These are phyloP conservation scores for Sisyra nigra DNA, from an alignment of 2,888 invertebrate genomes.

Conservation along the genomic window DNA sequence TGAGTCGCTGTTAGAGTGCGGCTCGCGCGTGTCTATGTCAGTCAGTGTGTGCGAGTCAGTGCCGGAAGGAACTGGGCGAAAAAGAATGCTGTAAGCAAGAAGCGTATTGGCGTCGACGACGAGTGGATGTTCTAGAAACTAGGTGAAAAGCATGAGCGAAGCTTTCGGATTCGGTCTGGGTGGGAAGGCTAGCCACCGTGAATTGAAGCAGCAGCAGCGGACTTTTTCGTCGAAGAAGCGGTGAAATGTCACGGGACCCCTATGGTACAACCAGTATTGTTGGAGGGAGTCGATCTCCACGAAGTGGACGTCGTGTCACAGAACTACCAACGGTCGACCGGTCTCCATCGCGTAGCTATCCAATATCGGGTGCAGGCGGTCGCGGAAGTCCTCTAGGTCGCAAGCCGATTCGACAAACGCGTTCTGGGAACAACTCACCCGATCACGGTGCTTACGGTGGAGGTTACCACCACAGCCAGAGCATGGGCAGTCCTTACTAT, in stretches of 20 bases:
- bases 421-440: constrained; percentile 42
- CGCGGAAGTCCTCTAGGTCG: constrained; percentile 16
- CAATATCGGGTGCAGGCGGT: constrained; percentile 34
- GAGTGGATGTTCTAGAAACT: background rate
- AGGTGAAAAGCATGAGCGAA: constrained; percentile 4
- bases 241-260: constrained; percentile 42
- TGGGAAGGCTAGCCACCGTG: constrained; percentile 5
- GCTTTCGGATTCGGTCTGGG: background rate
- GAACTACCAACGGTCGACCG: constrained; percentile 79
- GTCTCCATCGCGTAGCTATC: constrained; percentile 70
- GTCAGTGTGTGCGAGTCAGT: too few species aligned
- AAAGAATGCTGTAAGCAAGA: too few species aligned
- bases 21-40: too few species aligned
- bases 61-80: too few species aligned
- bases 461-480: constrained; percentile 32
- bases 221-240: background rate
- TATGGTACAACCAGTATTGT: constrained; percentile 24
- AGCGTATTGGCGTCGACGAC: background rate
- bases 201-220: constrained; percentile 3
- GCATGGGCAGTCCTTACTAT: constrained; percentile 48
- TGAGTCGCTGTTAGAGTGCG: too few species aligned
- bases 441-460: constrained; percentile 31
- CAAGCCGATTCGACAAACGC: constrained; percentile 28
- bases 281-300: constrained; percentile 46
- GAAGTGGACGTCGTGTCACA: constrained; percentile 45